Percentiles rank a stretch among this genome's conserved stretches.
These are phyloP conservation scores for Tortricodes alternella DNA, from an alignment of 2,888 invertebrate species.

Conservation along the genomic window DNA sequence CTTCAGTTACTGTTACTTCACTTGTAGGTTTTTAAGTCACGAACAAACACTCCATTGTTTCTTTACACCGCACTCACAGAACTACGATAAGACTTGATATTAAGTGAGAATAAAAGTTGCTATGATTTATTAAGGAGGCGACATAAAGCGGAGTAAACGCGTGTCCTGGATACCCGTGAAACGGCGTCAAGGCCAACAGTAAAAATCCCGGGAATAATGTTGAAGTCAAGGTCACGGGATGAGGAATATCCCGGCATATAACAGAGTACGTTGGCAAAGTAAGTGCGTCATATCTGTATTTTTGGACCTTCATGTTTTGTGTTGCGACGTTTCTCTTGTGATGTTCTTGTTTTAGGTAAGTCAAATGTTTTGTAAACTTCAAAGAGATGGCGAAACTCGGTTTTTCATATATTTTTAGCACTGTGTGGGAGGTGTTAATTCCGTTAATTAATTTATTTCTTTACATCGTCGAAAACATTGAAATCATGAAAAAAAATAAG, in stretches of 20 bases:
- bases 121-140: conserved; percentile 25
- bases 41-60: not conserved
- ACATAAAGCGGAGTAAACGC: conserved; percentile 10
- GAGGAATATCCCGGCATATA: not conserved
- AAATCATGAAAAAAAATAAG: no score
- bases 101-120: conserved; percentile 17
- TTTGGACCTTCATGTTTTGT: not conserved
- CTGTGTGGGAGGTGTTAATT: no score
- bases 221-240: conserved; percentile 2
- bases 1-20: no score
- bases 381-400: no score
- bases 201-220: conserved; percentile 23
- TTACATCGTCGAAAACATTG: no score
- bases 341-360: no score
- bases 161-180: conserved; percentile 6
- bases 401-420: no score
- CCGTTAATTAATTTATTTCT: no score
- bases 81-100: conserved; percentile 18
- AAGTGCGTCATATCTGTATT: conserved; percentile 4
- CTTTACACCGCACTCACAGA: conserved; percentile 8
- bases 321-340: not conserved
- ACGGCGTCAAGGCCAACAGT: conserved; percentile 7
- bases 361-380: no score
- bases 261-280: not conserved
- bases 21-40: no score